Evolutionary conservation across 1,140 invertebrate genomes (phyloP), one percentile per base, ranked within the genome.

Genomic region (Drosophila lini): DNA sequence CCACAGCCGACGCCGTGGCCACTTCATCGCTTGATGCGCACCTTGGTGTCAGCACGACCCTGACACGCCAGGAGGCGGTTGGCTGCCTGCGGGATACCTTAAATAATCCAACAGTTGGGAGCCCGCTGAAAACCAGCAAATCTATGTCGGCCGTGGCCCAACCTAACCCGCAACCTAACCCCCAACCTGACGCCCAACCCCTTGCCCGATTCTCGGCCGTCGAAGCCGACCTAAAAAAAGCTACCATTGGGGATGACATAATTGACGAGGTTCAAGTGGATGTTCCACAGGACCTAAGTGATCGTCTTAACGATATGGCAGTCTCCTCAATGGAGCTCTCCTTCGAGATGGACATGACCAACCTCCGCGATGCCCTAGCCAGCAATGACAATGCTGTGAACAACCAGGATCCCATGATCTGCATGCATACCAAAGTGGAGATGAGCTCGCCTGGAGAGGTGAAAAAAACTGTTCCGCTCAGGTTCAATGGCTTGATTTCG

Each of bases 331-430:
- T 91, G 89, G 63, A 91, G 32, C 34, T 91, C 28, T 81, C 84
- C 9, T 91, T 91, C 13, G 89, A 91, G 41, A 91, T 91, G 89
- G 81, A 91, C 34, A 89, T 91, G 89, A 85, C 84, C 1, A 91
- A 77, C 59, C 71, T 91, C 7, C 62, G 52, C 1, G 79, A 85
- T 28, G 89, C 79, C 2, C 56, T 91, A 0, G 10, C 47, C 0
- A 52, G 34, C 15, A 32, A 38, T 41, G 65, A 22, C 2, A 28
- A 58, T 0, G 19, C 38, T 1, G 9, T 8, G 1, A 6, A 1
- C 31, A 13, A 50, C 5, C 45, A 53, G 9, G 40, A 40, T 7
- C 40, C 88, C 1, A 71, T 86, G 58, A 48, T 91, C 15, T 75
- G 42, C 4, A 57, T 91, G 56, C 56, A 81, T 15, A 84, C 89